Evolutionary conservation across 2,888 invertebrate genomes (phyloP), one percentile per base, ranked within the genome.

Genomic region (Drosophila subsilvestris): DNA sequence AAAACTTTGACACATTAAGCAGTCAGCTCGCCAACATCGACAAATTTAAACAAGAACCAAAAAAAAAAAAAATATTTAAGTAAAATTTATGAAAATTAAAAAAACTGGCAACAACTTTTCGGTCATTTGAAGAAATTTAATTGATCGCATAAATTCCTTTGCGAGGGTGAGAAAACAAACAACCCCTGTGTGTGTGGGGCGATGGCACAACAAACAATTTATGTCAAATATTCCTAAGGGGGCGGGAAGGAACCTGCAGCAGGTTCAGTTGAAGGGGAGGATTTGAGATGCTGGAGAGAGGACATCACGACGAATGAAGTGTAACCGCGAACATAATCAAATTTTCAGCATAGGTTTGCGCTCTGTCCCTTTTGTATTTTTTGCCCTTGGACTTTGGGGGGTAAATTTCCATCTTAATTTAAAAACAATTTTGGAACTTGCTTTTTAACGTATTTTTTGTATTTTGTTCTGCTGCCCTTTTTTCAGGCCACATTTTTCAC

Each of bases 81-180:
- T 86, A 78, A 88, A 91, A 90, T 90, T 90, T 91, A 90, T 90
- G 90, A 90, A 90, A 91, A 90, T 91, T 91, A 91, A 91, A 91
- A 91, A 37, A 90, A 86, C 65, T 69, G 48, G 79, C 63, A 89
- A 79, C 78, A 80, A 88, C 83, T 86, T 81, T 81, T 74, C 76
- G 88, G 78, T 79, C 88, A 88, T 83, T 89, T 74, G 58, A 87
- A 78, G 37, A 85, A 86, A 79, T 84, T 89, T 89, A 89, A 89
- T 90, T 89, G 89, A 87, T 79, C 80, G 65, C 90, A 89, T 89
- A 89, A 89, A 89, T 90, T 88, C 72, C 54, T 74, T 61, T 79
- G 63, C 54, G 62, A 7, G n/a, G 14, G 27, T 27, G 27, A 9
- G 9, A 27, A 9, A 0, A 25, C 55, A 48, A 43, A 60, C 44